Evolutionary conservation across 1,140 invertebrate genomes (phyloP).

Genomic region (Apis florea): DNA sequence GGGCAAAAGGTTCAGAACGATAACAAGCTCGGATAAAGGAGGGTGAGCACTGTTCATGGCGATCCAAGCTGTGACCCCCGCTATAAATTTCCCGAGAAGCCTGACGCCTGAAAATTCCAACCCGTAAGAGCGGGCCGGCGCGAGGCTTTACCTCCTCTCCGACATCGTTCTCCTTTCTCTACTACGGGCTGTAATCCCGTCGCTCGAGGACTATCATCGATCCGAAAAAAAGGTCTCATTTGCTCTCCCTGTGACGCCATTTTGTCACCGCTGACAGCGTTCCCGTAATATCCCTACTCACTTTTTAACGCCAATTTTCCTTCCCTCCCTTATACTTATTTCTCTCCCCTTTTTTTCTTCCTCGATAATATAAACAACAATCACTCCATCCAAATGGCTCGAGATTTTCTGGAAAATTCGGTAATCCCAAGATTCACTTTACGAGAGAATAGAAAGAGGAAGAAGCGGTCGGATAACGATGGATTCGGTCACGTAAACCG

Average conservation of each 20-base stretch:
- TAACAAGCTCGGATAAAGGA: constrained; percentile 67
- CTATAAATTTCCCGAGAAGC: constrained; percentile 64
- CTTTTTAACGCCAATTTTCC: background rate
- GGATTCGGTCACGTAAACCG: background rate
- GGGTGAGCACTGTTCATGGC: constrained; percentile 66
- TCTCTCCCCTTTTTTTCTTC: background rate
- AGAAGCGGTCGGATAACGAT: no score
- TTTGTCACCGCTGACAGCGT: constrained; percentile 60
- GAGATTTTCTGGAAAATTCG: no score
- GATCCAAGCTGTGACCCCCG: constrained; percentile 68
- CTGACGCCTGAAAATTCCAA: constrained; percentile 67
- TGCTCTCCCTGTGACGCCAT: constrained; percentile 49
- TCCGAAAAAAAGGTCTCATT: constrained; percentile 62
- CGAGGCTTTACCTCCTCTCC: constrained; percentile 33
- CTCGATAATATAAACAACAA: background rate
- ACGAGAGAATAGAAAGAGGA: no score
- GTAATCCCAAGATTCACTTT: no score
- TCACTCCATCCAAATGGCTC: no score
- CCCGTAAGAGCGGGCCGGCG: constrained; percentile 60
- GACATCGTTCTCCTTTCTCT: constrained; percentile 26
- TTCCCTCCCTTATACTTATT: background rate
- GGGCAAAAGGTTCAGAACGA: constrained; percentile 64
- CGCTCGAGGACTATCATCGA: constrained; percentile 57
- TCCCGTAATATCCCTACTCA: constrained; percentile 48
- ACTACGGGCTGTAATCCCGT: constrained; percentile 51